A percentile compares a stretch with the other conserved stretches of the same genome.
phyloP scores from a whole-genome alignment of 2,113 vertebrate genomes.

The Eulacestoma nigropectus region DNA sequence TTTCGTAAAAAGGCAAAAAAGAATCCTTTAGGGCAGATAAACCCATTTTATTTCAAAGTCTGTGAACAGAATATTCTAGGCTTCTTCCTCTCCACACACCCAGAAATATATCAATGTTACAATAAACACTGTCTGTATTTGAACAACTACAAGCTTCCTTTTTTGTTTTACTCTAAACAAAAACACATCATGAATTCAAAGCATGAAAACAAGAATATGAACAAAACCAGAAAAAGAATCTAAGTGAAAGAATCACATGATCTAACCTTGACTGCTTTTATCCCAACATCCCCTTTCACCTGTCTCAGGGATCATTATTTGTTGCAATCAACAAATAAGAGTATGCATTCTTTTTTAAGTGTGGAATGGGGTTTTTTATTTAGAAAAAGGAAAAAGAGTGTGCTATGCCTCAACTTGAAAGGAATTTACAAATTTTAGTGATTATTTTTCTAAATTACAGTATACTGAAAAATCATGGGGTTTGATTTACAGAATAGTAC shows the following conservation, averaged over 20 bases:
- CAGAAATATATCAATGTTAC: not conserved
- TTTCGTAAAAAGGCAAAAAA: not conserved
- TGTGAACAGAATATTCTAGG: not conserved
- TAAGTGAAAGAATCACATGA: not conserved
- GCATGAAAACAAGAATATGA: not conserved
- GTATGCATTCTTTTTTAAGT: not conserved
- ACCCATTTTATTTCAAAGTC: not conserved
- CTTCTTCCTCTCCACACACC: not conserved
- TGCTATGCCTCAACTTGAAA: not conserved
- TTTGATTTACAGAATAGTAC: not conserved
- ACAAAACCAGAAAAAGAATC: not conserved
- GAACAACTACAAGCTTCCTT: not conserved
- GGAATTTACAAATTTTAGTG: not conserved
- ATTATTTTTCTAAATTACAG: not conserved
- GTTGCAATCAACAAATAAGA: not conserved
- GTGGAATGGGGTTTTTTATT: not conserved
- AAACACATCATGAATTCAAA: not conserved
- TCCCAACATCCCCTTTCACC: not conserved
- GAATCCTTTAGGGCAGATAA: not conserved
- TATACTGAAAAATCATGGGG: not conserved
- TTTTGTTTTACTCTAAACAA: not conserved
- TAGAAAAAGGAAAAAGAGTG: not conserved
- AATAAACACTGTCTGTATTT: not conserved
- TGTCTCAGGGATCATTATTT: not conserved
- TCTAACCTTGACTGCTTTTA: not conserved